Base-by-base conservation (phyloP, 2,888 invertebrate genomes). In the Belgica antarctica region DNA sequence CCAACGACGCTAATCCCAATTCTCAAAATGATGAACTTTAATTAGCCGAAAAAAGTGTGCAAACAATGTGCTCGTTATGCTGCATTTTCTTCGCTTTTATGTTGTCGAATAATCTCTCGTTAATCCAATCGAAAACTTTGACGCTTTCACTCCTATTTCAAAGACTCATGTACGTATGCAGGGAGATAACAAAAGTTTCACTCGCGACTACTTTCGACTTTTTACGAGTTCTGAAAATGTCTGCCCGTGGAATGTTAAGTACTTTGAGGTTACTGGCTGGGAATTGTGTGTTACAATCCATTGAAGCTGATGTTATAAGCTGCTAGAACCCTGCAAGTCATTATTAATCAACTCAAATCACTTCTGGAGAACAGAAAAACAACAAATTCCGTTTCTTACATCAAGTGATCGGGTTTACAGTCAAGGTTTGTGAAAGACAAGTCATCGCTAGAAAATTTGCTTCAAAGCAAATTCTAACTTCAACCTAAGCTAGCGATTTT, bases 81-180 rank as follows among this genome's bases (percentile, higher is more conserved):
- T 24, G 59, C 59, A 19, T 10, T 59, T 59, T 46, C 12, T 25
- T 27, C 59, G n/a, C 52, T 27, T 27, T 59, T 46, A 7, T 7
- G 19, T 52, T 27, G 27, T 8, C n/a, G 59, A 27, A 12, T 27
- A 10, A n/a, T 59, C 24, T 3, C 17, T 62, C 24, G 19, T 34
- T 24, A 31, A 36, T 31, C 34, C 17, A 62, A 36, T 22, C 19
- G n/a, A 62, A 62, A 62, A 28, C 41, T 36, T 24, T 62, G 62
- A 36, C 62, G 62, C 62, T 62, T 62, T 62, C 62, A 62, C 62
- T 62, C 62, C 34, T 62, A 59, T 5, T 59, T 27, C n/a, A 25
- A 59, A 4, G 22, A 27, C 3, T 22, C n/a, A 27, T 59, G n/a
- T n/a, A n/a, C n/a, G n/a, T n/a, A n/a, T 25, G 24, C 1, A 27